Evolutionary conservation across 2,113 vertebrate species (phyloP), one percentile per base, ranked within the genome.

Genomic region (Oceanodroma tethys): DNA sequence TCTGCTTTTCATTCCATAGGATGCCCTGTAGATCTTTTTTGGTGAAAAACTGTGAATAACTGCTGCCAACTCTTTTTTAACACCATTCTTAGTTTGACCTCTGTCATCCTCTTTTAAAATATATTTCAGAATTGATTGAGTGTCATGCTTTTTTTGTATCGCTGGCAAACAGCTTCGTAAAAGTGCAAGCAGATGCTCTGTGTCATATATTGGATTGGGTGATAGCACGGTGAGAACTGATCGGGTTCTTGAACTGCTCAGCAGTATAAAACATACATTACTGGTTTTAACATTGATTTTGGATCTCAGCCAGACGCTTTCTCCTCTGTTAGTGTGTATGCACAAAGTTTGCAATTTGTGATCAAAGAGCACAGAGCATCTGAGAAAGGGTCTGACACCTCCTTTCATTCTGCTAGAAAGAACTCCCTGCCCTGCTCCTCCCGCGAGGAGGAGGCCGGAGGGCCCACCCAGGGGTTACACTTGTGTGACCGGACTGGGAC

Each of bases 41-140:
- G 38, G 91, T 59, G 36, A 87, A 94, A 95, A 96, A 58, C 81
- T 95, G 91, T 72, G 81, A 94, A 75, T 85, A 91, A 72, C 74
- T 87, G 65, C 76, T 95, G 93, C 73, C 95, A 94, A 23, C 34
- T 89, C 65, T 75, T 74, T 91, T 95, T 63, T 86, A 95, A 82
- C 87, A 72, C 78, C 53, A 40, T 89, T 86, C 52, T 73, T 43
- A 53, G 25, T 66, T 45, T 73, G 81, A 96, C 90, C 92, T 93
- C 78, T 91, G 78, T 80, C 74, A 66, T 82, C 90, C 16, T 81
- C 53, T 53, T 86, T 48, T 72, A 65, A 93, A 86, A 85, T 65
- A 9, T 11, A 80, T 80, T 93, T 90, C 66, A 72, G 74, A 90
- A 65, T 20, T 22, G 32, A 36, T 19, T 42, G 34, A 65, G 22